Conservation (phyloP, 2,113 vertebrate genomes). For the Collichthys lucidus region DNA sequence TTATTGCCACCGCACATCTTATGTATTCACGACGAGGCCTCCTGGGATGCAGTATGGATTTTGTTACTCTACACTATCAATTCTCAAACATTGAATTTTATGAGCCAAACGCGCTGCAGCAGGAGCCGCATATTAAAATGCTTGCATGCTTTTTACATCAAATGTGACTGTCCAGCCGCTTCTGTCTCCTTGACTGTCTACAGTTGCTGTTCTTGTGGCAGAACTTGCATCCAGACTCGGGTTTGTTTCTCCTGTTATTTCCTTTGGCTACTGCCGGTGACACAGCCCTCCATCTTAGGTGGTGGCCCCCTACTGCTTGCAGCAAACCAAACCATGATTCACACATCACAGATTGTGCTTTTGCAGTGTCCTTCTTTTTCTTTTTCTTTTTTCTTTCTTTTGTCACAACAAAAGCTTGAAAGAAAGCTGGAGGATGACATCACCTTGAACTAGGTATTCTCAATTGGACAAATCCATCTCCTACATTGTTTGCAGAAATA, state of each 20-base stretch:
- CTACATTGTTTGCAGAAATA: slow-evolving; percentile 51
- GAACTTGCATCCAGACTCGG: slow-evolving; percentile 12
- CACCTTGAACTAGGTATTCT: slow-evolving; percentile 58
- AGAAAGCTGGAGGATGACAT: slow-evolving; percentile 45
- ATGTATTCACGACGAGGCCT: slow-evolving; percentile 49
- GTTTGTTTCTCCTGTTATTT: slow-evolving; percentile 21
- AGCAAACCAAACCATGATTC: slow-evolving; percentile 49
- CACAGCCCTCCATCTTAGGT: slow-evolving; percentile 9
- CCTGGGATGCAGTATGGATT: slow-evolving; percentile 53
- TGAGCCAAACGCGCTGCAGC: slow-evolving; percentile 50
- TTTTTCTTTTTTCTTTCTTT: slow-evolving; percentile 9
- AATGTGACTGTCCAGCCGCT: slow-evolving; percentile 47
- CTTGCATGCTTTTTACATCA: slow-evolving; percentile 47
- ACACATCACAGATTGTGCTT: slow-evolving; percentile 44
- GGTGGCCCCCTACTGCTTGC: slow-evolving; percentile 38
- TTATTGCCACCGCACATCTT: slow-evolving; percentile 42
- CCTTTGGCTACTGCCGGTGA: slow-evolving; percentile 20
- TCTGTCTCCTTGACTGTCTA: slow-evolving; percentile 11
- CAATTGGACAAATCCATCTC: slow-evolving; percentile 42
- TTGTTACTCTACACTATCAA: slow-evolving; percentile 49
- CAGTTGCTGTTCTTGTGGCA: slow-evolving; percentile 1
- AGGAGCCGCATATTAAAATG: slow-evolving; percentile 58
- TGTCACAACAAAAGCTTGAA: slow-evolving; percentile 44
- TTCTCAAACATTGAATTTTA: slow-evolving; percentile 52
- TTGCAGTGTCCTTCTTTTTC: slow-evolving; percentile 4